Conservation (phyloP, 2,888 invertebrate genomes). For the Cheilosia vulpina region DNA sequence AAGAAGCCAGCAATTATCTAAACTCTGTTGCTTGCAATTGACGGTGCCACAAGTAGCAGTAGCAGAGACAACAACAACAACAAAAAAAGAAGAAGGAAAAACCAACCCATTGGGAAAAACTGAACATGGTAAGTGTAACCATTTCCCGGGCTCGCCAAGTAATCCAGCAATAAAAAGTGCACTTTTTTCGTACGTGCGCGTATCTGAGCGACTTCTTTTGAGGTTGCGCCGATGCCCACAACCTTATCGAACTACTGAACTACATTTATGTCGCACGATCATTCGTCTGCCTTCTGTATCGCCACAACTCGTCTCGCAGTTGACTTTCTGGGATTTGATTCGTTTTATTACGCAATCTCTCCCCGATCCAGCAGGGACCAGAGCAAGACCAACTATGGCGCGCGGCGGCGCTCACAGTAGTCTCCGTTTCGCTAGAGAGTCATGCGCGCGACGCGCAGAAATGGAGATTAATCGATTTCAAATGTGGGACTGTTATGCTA, state of each 20-base stretch:
- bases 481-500: slow-evolving; percentile 69
- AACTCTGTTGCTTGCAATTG: slow-evolving; percentile 65
- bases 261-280: slow-evolving; percentile 72
- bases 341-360: slow-evolving; percentile 69
- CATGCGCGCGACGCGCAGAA: slow-evolving; percentile 59
- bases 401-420: slow-evolving; percentile 30
- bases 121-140: slow-evolving; percentile 38
- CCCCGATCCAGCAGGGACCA: slow-evolving; percentile 47
- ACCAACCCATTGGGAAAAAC: slow-evolving; percentile 55
- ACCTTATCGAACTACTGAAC: slow-evolving; percentile 75
- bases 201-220: slow-evolving; percentile 58
- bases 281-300: slow-evolving; percentile 28
- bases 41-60: slow-evolving; percentile 37
- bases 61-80: background rate
- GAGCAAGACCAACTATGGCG: background rate
- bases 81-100: slow-evolving; percentile 6
- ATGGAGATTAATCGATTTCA: slow-evolving; percentile 73
- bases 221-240: slow-evolving; percentile 73
- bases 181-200: slow-evolving; percentile 11
- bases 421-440: slow-evolving; percentile 23
- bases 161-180: slow-evolving; percentile 22
- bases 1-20: slow-evolving; percentile 68
- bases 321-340: slow-evolving; percentile 69
- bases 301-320: slow-evolving; percentile 17
- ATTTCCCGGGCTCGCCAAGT: slow-evolving; percentile 38